Evolutionary conservation across 2,797 vertebrate genomes (phyloP).

Genomic region (Setipinna tenuifilis): DNA sequence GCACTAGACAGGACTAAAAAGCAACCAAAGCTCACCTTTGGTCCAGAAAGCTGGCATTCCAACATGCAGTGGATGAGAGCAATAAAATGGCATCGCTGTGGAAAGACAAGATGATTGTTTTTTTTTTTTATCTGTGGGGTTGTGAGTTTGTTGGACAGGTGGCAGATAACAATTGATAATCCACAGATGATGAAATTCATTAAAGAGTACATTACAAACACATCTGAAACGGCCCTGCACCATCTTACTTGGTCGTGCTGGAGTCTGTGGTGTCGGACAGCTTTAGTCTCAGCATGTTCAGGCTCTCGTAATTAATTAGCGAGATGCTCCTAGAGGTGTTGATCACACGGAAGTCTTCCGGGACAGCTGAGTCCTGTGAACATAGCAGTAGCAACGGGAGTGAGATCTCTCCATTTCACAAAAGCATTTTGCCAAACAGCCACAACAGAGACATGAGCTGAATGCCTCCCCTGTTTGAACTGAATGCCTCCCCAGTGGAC

Average conservation of each 20-base stretch:
- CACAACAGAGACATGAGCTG: constrained; percentile 30
- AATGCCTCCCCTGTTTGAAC: constrained; percentile 37
- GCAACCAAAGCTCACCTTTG: constrained; percentile 80
- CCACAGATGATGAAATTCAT: constrained; percentile 33
- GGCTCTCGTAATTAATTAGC: constrained; percentile 87
- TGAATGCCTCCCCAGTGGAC: not conserved
- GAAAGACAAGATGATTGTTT: constrained; percentile 24
- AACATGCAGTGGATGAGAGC: constrained; percentile 92
- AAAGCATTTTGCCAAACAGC: constrained; percentile 15
- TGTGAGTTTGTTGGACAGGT: not conserved
- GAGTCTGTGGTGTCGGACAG: constrained; percentile 86
- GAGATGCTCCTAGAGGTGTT: constrained; percentile 84
- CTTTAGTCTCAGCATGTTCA: constrained; percentile 91
- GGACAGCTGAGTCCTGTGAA: constrained; percentile 77
- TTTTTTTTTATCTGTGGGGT: not conserved
- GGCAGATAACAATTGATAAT: constrained; percentile 25
- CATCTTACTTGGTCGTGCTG: constrained; percentile 87
- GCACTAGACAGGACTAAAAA: not conserved
- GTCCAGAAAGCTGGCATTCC: constrained; percentile 98
- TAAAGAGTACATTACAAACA: not conserved
- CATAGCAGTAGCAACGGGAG: constrained; percentile 31
- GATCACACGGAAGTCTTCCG: constrained; percentile 91
- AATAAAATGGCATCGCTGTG: constrained; percentile 88
- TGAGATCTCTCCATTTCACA: constrained; percentile 22
- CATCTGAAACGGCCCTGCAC: not conserved